phyloP scores from a whole-genome alignment of 2,113 vertebrate species.

The Noctilio leporinus region DNA sequence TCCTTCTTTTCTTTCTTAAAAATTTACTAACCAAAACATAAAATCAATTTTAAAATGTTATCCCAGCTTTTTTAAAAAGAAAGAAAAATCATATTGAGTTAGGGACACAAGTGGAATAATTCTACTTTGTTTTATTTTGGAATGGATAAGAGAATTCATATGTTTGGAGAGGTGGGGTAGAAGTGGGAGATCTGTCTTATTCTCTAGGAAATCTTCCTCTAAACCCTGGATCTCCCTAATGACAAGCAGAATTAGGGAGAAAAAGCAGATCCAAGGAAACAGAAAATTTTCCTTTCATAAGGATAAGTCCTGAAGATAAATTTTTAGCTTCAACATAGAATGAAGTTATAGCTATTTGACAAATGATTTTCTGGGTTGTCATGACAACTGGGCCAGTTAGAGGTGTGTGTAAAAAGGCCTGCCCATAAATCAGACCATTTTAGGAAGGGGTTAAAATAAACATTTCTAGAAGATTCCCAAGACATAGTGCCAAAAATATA shows the following conservation, averaged over 20 bases:
- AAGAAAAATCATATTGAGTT: conserved; percentile 19
- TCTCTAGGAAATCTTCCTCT: background rate
- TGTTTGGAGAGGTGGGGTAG: background rate
- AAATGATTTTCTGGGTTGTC: conserved; percentile 61
- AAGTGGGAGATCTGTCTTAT: background rate
- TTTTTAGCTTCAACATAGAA: conserved; percentile 60
- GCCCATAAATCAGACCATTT: conserved; percentile 57
- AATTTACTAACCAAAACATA: background rate
- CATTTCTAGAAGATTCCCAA: conserved; percentile 67
- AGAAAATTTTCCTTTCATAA: conserved; percentile 45
- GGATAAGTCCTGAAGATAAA: conserved; percentile 60
- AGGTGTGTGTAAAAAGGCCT: background rate
- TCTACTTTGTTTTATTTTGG: background rate
- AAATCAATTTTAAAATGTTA: background rate
- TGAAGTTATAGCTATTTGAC: conserved; percentile 64
- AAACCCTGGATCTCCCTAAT: background rate
- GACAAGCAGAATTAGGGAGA: conserved; percentile 31
- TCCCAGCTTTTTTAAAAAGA: background rate
- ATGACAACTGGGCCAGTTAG: conserved; percentile 47
- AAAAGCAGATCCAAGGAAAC: conserved; percentile 39
- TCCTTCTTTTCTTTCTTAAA: background rate
- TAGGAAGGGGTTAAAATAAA: conserved; percentile 76
- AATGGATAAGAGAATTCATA: background rate
- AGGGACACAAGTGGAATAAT: background rate
- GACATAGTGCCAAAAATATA: conserved; percentile 68